Percentiles rank a stretch among this genome's conserved stretches.
phyloP scores from a whole-genome alignment of 1,140 invertebrate genomes.

The Drosophila sturtevanti region DNA sequence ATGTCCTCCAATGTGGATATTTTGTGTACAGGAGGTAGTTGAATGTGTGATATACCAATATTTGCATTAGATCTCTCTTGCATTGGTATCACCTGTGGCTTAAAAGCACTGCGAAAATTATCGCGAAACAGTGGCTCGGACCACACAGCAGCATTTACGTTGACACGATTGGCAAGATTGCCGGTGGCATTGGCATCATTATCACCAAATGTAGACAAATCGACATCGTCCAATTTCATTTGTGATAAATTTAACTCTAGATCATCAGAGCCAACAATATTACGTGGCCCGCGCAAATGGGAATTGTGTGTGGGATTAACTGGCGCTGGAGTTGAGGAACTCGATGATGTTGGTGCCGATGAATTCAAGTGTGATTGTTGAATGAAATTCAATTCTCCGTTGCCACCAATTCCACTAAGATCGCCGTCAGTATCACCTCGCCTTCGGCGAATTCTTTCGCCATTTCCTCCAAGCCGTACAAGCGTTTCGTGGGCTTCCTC shows the following conservation, averaged over 20 bases:
- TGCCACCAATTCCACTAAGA: constrained; percentile 39
- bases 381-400: constrained; percentile 31
- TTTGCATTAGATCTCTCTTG: constrained; percentile 59
- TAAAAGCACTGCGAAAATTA: constrained; percentile 63
- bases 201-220: constrained; percentile 80
- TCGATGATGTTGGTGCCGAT: constrained; percentile 41
- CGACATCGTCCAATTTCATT: constrained; percentile 85
- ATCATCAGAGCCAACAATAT: constrained; percentile 69
- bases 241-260: constrained; percentile 84
- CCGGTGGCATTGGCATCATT: constrained; percentile 29
- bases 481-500: constrained; percentile 84
- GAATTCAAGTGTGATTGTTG: constrained; percentile 36
- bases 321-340: constrained; percentile 43
- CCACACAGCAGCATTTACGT: constrained; percentile 83
- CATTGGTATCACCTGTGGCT: constrained; percentile 50
- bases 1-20: constrained; percentile 80
- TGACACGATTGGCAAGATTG: constrained; percentile 58
- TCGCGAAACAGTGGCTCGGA: constrained; percentile 70
- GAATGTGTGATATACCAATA: constrained; percentile 51
- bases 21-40: constrained; percentile 47
- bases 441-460: constrained; percentile 53
- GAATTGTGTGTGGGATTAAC: constrained; percentile 20
- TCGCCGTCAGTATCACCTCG: constrained; percentile 20
- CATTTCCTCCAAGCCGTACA: constrained; percentile 72
- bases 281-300: constrained; percentile 31